These are phyloP conservation scores for Laupala kohalensis DNA, from an alignment of 1,140 invertebrate genomes.

Conservation along the genomic window DNA sequence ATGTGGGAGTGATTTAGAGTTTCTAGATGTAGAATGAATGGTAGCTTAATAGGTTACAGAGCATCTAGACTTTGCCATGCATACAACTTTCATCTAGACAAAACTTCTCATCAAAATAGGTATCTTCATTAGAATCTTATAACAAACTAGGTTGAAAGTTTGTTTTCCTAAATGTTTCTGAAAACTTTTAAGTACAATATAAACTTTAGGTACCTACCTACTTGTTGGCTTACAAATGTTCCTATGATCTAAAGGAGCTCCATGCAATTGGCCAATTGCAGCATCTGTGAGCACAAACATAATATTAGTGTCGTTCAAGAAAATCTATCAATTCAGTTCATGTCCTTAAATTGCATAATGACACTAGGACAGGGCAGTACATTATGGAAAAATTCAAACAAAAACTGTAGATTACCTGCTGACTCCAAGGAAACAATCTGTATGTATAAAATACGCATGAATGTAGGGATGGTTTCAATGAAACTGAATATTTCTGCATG, in stretches of 20 bases:
- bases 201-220: constrained; percentile 18
- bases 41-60: background rate
- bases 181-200: background rate
- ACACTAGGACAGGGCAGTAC: too few species aligned
- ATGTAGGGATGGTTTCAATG: constrained; percentile 50
- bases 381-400: background rate
- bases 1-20: background rate
- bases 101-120: too few species aligned
- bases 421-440: constrained; percentile 52
- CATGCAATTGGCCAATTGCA: constrained; percentile 46
- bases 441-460: constrained; percentile 51
- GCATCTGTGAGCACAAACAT: constrained; percentile 45
- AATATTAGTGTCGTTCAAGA: too few species aligned
- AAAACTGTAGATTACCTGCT: constrained; percentile 33
- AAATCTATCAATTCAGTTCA: too few species aligned
- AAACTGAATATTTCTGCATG: constrained; percentile 45
- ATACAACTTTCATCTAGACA: too few species aligned
- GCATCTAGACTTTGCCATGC: too few species aligned
- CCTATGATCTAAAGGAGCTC: constrained; percentile 50
- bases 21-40: background rate
- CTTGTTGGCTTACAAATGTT: constrained; percentile 58
- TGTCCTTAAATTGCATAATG: too few species aligned
- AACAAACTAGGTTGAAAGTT: too few species aligned
- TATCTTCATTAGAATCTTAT: too few species aligned
- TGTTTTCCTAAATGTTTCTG: too few species aligned